These are phyloP conservation scores for Brienomyrus brachyistius DNA, from an alignment of 2,113 vertebrate species.

Conservation along the genomic window DNA sequence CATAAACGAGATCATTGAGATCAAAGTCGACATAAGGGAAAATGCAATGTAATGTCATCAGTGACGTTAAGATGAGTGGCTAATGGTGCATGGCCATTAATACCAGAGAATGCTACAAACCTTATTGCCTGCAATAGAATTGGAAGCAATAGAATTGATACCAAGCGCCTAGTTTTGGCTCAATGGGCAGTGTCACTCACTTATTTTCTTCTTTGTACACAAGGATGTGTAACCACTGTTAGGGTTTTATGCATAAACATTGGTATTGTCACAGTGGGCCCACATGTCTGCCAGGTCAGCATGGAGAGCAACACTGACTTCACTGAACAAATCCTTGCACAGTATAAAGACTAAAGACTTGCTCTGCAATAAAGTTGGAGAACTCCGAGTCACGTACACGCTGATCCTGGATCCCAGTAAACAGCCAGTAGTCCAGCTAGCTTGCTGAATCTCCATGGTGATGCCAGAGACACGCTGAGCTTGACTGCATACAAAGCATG, in stretches of 20 bases:
- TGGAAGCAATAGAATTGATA: conserved; percentile 12
- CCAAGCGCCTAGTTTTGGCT: neutral
- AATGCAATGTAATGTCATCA: neutral
- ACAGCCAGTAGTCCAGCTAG: conserved; percentile 7
- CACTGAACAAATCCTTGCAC: neutral
- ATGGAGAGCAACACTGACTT: conserved; percentile 17
- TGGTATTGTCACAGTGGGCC: conserved; percentile 19
- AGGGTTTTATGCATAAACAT: conserved; percentile 20
- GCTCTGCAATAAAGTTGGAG: conserved; percentile 16
- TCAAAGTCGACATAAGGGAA: neutral
- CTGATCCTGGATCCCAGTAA: conserved; percentile 24
- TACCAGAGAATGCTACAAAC: neutral
- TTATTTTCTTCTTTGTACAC: conserved; percentile 26
- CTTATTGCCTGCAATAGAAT: conserved; percentile 28
- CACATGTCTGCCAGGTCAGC: conserved; percentile 14
- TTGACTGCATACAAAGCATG: conserved; percentile 3
- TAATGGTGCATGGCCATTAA: neutral
- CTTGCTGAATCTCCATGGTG: neutral
- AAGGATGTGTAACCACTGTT: conserved; percentile 22
- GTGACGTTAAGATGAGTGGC: neutral
- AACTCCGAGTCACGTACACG: conserved; percentile 27
- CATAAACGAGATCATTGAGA: neutral
- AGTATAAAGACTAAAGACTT: conserved; percentile 17
- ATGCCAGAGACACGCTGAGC: conserved; percentile 16
- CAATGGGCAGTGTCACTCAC: conserved; percentile 12